Evolutionary conservation across 2,888 invertebrate genomes (phyloP).

Genomic region (Mycogona germanica): DNA sequence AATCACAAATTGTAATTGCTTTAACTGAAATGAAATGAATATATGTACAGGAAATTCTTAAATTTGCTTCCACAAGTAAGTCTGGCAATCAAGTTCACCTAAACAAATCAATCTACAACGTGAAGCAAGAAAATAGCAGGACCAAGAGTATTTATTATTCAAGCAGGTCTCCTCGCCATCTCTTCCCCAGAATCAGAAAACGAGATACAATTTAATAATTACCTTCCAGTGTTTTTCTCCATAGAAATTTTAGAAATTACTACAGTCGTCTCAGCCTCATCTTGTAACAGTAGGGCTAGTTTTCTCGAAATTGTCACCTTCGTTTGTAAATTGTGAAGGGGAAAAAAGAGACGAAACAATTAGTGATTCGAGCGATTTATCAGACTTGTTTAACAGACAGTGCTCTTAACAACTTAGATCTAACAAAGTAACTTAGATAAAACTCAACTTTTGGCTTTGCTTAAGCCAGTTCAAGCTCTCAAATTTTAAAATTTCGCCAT

Average conservation of each 20-base stretch:
- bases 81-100: too few relatives aligned
- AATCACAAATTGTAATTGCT: neutral
- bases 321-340: too few relatives aligned
- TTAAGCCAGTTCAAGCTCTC: too few relatives aligned
- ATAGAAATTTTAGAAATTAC: slow-evolving; percentile 13
- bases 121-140: too few relatives aligned
- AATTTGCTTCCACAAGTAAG: too few relatives aligned
- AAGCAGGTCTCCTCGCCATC: too few relatives aligned
- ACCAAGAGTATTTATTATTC: too few relatives aligned
- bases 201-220: neutral
- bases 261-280: slow-evolving; percentile 24
- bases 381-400: neutral
- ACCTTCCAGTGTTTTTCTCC: slow-evolving; percentile 15
- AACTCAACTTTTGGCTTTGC: too few relatives aligned
- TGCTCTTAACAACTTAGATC: neutral
- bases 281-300: slow-evolving; percentile 56
- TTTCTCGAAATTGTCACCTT: slow-evolving; percentile 55
- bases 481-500: too few relatives aligned
- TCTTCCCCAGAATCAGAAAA: neutral
- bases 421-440: neutral
- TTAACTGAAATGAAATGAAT: slow-evolving; percentile 5
- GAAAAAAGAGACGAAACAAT: too few relatives aligned
- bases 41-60: slow-evolving; percentile 12
- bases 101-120: too few relatives aligned
- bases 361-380: too few relatives aligned